These are phyloP conservation scores for Oreochromis mossambicus DNA, from an alignment of 2,797 vertebrate genomes.

Conservation along the genomic window DNA sequence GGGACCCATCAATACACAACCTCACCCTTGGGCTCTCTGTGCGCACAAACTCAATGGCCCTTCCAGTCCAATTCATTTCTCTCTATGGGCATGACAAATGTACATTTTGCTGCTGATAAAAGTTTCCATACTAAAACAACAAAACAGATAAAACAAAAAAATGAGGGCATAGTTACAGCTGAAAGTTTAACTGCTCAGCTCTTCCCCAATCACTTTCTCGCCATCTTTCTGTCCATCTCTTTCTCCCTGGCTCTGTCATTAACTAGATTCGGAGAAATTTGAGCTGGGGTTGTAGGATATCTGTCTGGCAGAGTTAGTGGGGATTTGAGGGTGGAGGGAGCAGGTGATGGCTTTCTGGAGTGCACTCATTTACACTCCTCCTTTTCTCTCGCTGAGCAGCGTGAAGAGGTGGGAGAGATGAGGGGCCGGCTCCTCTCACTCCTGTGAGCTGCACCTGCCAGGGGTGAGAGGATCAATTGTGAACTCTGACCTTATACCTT, in stretches of 20 bases:
- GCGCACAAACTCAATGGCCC: slow-evolving; percentile 67
- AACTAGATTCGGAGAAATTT: slow-evolving; percentile 41
- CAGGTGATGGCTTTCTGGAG: slow-evolving; percentile 84
- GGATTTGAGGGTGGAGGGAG: slow-evolving; percentile 74
- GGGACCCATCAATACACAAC: slow-evolving; percentile 76
- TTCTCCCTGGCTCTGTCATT: slow-evolving; percentile 34
- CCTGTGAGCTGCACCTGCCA: slow-evolving; percentile 80
- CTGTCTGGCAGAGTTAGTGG: slow-evolving; percentile 61
- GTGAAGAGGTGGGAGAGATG: slow-evolving; percentile 81
- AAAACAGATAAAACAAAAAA: slow-evolving; percentile 22
- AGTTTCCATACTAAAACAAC: slow-evolving; percentile 57
- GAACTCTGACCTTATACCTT: slow-evolving; percentile 77
- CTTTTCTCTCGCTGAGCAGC: slow-evolving; percentile 81
- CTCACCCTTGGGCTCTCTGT: slow-evolving; percentile 65
- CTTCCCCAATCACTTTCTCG: neutral
- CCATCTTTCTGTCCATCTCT: neutral
- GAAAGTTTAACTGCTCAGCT: slow-evolving; percentile 34
- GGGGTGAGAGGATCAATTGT: slow-evolving; percentile 68
- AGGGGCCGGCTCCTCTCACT: slow-evolving; percentile 76
- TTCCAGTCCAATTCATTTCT: slow-evolving; percentile 62
- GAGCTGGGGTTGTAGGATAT: slow-evolving; percentile 55
- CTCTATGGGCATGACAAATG: slow-evolving; percentile 77
- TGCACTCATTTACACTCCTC: slow-evolving; percentile 82
- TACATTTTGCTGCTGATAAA: slow-evolving; percentile 71
- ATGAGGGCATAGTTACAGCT: slow-evolving; percentile 35